These are phyloP conservation scores for Podabrus alpinus DNA, from an alignment of 2,888 invertebrate species.

Conservation along the genomic window DNA sequence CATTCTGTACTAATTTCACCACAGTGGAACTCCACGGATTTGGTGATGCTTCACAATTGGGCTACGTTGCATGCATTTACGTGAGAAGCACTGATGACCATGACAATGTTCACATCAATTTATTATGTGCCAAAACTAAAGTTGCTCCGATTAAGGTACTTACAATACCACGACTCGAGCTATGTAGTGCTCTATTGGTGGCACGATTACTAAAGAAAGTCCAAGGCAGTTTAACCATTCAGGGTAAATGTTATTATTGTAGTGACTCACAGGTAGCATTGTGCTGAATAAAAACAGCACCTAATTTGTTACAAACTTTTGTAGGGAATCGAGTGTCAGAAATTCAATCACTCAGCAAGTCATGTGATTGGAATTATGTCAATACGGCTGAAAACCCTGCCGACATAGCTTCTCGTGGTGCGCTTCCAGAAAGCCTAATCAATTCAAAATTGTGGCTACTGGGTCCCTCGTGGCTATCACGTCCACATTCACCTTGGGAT, in stretches of 20 bases:
- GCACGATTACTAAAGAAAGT: too few species aligned
- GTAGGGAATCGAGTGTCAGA: too few species aligned
- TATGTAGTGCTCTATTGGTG: slow-evolving; percentile 16
- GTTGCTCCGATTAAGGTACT: slow-evolving; percentile 16
- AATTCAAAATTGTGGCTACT: neutral
- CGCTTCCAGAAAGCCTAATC: neutral
- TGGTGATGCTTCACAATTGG: slow-evolving; percentile 35
- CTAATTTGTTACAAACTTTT: neutral
- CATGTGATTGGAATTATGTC: too few species aligned
- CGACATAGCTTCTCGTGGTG: slow-evolving; percentile 1
- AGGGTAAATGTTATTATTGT: neutral
- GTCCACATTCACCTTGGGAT: too few species aligned
- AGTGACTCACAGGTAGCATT: neutral
- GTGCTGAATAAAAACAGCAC: neutral
- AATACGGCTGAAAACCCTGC: neutral
- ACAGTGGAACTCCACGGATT: slow-evolving; percentile 35
- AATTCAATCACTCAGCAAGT: too few species aligned
- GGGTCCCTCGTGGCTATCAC: neutral
- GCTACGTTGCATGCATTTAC: slow-evolving; percentile 36
- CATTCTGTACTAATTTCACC: neutral
- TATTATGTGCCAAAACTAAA: too few species aligned
- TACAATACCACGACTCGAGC: slow-evolving; percentile 22
- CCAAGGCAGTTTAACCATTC: neutral
- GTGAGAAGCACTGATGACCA: slow-evolving; percentile 3
- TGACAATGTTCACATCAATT: too few species aligned